Base-by-base conservation (phyloP, 2,888 invertebrate genomes). In the Sminthurinus aureus region DNA sequence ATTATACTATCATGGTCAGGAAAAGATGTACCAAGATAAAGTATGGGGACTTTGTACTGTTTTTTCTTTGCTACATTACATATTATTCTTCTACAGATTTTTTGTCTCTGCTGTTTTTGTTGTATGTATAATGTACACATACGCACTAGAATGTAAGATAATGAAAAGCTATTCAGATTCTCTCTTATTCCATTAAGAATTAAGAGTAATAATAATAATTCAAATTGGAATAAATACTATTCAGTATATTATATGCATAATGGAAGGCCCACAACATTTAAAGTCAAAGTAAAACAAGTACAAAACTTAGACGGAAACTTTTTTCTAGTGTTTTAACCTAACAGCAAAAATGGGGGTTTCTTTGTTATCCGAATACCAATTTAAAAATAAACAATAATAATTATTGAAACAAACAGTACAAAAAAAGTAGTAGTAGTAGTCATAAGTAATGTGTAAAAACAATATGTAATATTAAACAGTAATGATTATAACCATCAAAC, bases 41-140 rank as follows among this genome's bases (percentile, higher is more conserved):
- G n/a, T 38, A n/a, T 69, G 20, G 15, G 22, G 13, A 71, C 71
- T 71, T 71, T 71, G 71, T 71, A 71, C 71, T 71, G 71, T 71
- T 71, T 69, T 67, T 69, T 18, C 22, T 20, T 22, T 38, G 38
- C 38, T 38, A 38, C 38, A 38, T 38, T 38, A 38, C 6, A 38
- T 38, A 38, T 38, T n/a, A n/a, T n/a, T n/a, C n/a, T 22, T 67
- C 67, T 67, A 22, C n/a, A 67, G n/a, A 67, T 67, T 22, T 22
- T n/a, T 20, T 20, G 64, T 15, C 15, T 15, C 66, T 66, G n/a
- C 66, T 12, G 64, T 64, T 64, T 9, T 64, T 18, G 3, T 18
- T 64, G n/a, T 64, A 3, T 64, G 15, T 64, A 8, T 64, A n/a
- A 8, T 64, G 9, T 6, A 38, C 38, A 38, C 38, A 38, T 1